phyloP scores from a whole-genome alignment of 2,113 vertebrate species.

The Paratilapia polleni region DNA sequence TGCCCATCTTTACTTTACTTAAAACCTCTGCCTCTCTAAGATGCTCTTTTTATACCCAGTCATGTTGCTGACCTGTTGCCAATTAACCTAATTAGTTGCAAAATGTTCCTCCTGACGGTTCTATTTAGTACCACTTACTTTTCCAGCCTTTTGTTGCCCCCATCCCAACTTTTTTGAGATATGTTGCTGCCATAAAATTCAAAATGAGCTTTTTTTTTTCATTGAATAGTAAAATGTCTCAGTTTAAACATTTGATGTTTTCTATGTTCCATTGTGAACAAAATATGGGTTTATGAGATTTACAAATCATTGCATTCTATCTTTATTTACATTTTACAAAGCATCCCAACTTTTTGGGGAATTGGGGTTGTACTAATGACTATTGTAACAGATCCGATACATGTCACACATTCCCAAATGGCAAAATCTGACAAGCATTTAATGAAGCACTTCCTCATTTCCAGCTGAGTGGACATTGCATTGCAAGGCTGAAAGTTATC shows the following conservation, averaged over 20 bases:
- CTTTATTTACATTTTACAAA: not conserved
- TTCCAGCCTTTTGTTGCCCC: not conserved
- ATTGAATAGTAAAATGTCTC: no score
- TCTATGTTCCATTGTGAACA: no score
- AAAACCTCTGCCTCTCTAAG: no score
- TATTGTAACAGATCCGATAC: not conserved
- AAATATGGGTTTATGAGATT: not conserved
- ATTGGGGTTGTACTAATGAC: not conserved
- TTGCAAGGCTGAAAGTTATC: constrained; percentile 4
- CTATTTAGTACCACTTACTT: not conserved
- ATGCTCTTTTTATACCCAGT: no score
- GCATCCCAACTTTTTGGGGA: not conserved
- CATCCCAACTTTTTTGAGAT: not conserved
- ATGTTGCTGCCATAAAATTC: not conserved
- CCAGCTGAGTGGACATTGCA: not conserved
- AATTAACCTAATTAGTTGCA: not conserved
- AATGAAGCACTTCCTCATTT: constrained; percentile 35
- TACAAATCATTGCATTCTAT: not conserved
- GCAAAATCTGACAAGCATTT: constrained; percentile 35
- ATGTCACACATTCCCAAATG: constrained; percentile 15
- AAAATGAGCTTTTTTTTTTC: not conserved
- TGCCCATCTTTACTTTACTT: no score
- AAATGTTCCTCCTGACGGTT: not conserved
- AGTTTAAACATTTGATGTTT: not conserved
- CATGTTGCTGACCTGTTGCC: not conserved